Evolutionary conservation across 2,888 invertebrate species (phyloP), one percentile per base, ranked within the genome.

Genomic region (Luperina nickerlii): DNA sequence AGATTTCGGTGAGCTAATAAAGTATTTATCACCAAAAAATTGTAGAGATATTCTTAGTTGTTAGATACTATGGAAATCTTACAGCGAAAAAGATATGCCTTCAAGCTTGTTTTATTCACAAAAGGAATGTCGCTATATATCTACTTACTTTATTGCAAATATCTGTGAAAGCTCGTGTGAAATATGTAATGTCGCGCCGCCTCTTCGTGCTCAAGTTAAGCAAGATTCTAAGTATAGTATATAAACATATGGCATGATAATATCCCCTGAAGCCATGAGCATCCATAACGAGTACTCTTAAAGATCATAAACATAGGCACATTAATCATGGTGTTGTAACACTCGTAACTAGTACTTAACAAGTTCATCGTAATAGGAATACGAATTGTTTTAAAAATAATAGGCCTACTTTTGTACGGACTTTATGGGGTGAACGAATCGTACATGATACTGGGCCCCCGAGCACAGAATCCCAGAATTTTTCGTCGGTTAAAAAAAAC

Each of bases 201-300:
- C 48, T 71, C 76, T 68, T 74, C 51, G 32, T 63, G 60, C 4
- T 38, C 42, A 69, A 78, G 63, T 75, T 70, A 51, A 76, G 51
- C 75, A 86, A 82, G 70, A 86, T 62, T 62, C 67, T 65, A 51
- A 71, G 42, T 71, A 51, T 51, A 54, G 9, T 38, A 38, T 54
- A 38, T 45, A 65, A 62, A 69, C 73, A 45, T 15, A 60, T 62
- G 57, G 20, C 48, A 24, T 9, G 74, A 83, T 76, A 66, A 20
- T 74, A 79, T 72, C 60, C 74, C 76, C 79, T 74, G 71, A 57
- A 83, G 65, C 2, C 79, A 72, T 76, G 74, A 65, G 66, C 57
- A 72, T 72, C 76, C 76, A 76, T 83, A 83, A 69, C 72, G 32
- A 63, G n/a, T 60, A 42, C 38, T 32, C 63, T 63, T 73, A 71